Base-by-base conservation (phyloP, 2,113 vertebrate species). In the Hippocampus mohnikei region DNA sequence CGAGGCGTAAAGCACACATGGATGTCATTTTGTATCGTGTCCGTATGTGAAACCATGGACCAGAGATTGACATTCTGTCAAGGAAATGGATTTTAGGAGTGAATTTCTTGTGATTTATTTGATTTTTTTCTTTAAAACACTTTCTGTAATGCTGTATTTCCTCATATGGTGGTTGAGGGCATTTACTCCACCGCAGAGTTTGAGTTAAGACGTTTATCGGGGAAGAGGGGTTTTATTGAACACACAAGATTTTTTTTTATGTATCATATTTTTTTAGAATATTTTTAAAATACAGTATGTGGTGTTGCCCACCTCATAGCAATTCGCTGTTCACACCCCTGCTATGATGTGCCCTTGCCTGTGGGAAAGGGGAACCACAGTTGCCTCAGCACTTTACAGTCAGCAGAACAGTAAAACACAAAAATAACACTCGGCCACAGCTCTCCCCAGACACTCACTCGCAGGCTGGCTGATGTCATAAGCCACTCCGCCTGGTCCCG, bases 1-100 rank as follows among this genome's bases (percentile, higher is more conserved):
- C 10, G 11, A 23, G 21, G 37, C 37, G 42, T 64, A 40, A 64
- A 63, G 37, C n/a, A 41, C 37, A 63, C 13, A 13, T 64, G 27
- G 58, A 60, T 33, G 58, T 18, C 58, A 33, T 60, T 60, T 60
- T 60, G 58, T 33, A 60, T 33, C 20, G 58, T 60, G 27, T 60
- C 8, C 29, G 7, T 64, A 23, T 25, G 40, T 42, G 40, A 15
- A 64, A 64, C 15, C 2, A 3, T 64, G 40, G 20, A 63, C 58
- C 58, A 33, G 27, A 18, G 3, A 11, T 60, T 2, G 15, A 29
- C 25, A 29, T 59, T 15, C 15, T 60, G 18, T 33, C 15, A 33
- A 12, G 2, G 27, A 15, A 60, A 60, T 33, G 27, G 33, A 18
- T 18, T 60, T 29, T 60, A 33, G 16, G 56, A 29, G 25, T 59